Conservation (phyloP, 2,797 vertebrate genomes). For the Rousettus madagascariensis region DNA sequence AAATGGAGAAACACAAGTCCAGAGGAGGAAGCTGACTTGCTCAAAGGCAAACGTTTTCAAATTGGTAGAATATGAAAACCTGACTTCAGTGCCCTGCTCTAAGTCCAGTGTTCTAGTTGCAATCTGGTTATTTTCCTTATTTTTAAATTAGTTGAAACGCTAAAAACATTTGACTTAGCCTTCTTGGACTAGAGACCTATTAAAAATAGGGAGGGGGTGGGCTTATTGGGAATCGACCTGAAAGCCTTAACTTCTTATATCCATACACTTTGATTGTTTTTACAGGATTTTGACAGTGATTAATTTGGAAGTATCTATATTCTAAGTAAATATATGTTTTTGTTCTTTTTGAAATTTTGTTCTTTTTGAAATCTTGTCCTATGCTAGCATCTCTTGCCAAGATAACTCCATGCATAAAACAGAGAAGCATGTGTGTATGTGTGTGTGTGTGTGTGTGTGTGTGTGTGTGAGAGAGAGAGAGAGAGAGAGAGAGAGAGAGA, state of each 20-base stretch:
- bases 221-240: background rate
- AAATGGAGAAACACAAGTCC: background rate
- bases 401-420: background rate
- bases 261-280: background rate
- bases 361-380: background rate
- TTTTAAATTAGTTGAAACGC: background rate
- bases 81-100: background rate
- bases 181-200: background rate
- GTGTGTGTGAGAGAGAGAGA: too few relatives aligned
- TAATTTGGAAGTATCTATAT: slow-evolving; percentile 30
- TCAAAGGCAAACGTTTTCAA: background rate
- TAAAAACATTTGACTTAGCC: background rate
- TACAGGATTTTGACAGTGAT: background rate
- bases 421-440: background rate
- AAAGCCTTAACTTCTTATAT: background rate
- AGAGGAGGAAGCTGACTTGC: background rate
- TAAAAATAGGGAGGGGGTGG: background rate
- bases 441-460: background rate
- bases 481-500: too few relatives aligned
- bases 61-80: background rate
- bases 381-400: background rate
- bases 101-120: background rate
- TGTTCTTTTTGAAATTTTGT: slow-evolving; percentile 38
- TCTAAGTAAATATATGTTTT: slow-evolving; percentile 6
- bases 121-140: background rate